Evolutionary conservation across 2,888 invertebrate genomes (phyloP).

Genomic region (Drosophila rellima): DNA sequence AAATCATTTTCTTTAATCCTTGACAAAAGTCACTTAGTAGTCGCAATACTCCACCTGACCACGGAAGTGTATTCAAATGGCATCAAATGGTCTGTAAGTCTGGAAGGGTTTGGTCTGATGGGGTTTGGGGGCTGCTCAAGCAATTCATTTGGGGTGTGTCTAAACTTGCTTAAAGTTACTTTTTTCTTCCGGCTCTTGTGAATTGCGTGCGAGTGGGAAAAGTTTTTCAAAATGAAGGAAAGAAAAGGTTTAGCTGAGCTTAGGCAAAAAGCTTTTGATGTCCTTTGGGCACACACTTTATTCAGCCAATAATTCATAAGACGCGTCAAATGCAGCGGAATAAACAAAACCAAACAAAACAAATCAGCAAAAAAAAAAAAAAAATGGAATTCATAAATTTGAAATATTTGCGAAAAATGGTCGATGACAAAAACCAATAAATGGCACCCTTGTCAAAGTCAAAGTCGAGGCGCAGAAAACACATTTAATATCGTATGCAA

Average conservation of each 20-base stretch:
- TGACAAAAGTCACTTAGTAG: not conserved
- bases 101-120: conserved; percentile 26
- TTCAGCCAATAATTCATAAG: conserved; percentile 77
- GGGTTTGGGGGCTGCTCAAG: conserved; percentile 20
- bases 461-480: conserved; percentile 53
- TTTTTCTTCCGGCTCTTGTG: conserved; percentile 22
- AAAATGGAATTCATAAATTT: conserved; percentile 52
- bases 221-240: conserved; percentile 12
- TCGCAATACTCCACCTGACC: not conserved
- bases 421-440: conserved; percentile 67
- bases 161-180: conserved; percentile 26
- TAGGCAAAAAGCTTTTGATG: conserved; percentile 48
- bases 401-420: conserved; percentile 50
- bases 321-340: conserved; percentile 55
- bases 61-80: conserved; percentile 49
- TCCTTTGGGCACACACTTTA: conserved; percentile 42
- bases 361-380: conserved; percentile 7
- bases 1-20: not conserved
- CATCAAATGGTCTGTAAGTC: conserved; percentile 69
- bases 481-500: conserved; percentile 56
- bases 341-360: conserved; percentile 46
- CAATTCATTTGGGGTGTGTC: conserved; percentile 32
- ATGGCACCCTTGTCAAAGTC: conserved; percentile 78
- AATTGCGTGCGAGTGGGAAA: conserved; percentile 28
- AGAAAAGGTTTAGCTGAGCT: conserved; percentile 47